Conservation (phyloP, 2,888 invertebrate species). For the Rhyacophila evoluta region DNA sequence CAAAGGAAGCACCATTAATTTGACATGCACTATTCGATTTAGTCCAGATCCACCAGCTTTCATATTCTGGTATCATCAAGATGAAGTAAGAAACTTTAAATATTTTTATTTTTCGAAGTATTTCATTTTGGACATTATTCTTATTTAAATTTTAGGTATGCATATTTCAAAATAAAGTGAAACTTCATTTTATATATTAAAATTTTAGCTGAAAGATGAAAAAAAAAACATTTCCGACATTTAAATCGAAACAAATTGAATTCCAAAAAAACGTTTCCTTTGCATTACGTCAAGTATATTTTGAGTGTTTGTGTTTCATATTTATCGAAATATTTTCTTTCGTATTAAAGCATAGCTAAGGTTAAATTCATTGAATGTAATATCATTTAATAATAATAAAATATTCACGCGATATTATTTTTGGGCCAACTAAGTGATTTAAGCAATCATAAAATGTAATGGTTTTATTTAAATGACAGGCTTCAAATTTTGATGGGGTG, state of each 20-base stretch:
- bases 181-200: no score
- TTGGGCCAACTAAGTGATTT: background rate
- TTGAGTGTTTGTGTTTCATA: no score
- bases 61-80: conserved; percentile 86
- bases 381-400: background rate
- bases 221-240: no score
- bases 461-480: background rate
- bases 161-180: no score
- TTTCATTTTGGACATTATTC: no score
- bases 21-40: conserved; percentile 83
- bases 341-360: background rate
- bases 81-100: conserved; percentile 81
- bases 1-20: conserved; percentile 85
- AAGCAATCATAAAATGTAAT: background rate
- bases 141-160: no score
- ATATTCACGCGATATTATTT: conserved; percentile 1
- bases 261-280: no score
- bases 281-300: no score
- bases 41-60: conserved; percentile 86
- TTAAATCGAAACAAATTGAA: no score
- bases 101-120: no score
- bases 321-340: no score
- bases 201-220: no score
- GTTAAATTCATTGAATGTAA: background rate
- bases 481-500: background rate